Evolutionary conservation across 2,888 invertebrate species (phyloP), one percentile per base, ranked within the genome.

Genomic region (Homarus gammarus): DNA sequence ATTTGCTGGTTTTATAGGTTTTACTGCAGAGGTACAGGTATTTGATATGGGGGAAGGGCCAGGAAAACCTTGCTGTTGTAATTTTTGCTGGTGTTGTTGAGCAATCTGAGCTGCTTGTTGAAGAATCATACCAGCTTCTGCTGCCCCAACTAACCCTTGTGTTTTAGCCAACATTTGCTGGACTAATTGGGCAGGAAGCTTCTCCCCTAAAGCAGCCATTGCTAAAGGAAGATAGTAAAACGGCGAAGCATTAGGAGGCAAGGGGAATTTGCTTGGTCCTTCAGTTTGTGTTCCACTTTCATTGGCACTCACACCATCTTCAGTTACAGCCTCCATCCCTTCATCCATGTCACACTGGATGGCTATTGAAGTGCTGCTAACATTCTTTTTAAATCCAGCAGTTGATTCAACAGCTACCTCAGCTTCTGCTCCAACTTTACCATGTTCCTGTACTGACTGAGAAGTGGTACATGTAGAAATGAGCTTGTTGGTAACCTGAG

Each of bases 151-250:
- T 27, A 92, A 49, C 12, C 92, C 92, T 73, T 92, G 92, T 10
- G 90, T 92, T 49, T 92, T 92, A n/a, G 92, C 92, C 12, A 92
- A 68, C 92, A 92, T 92, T 61, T 92, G 92, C 81, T 92, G 92
- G 0, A 92, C 92, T 33, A 92, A 83, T 68, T 92, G 92, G 18
- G 92, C 92, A 61, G 92, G 92, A n/a, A 92, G 90, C 70, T 92
- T 92, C 56, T 92, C 92, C 22, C 92, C 92, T n/a, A 92, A 61
- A 49, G 92, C 90, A 33, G 92, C 92, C 92, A 92, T 92, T 27
- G 92, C 92, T 38, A 92, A 77, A 15, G 92, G 92, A 27, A 92
- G 90, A 49, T 92, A 92, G 75, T 92, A 92, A 56, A 92, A 92
- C n/a, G 92, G 92, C 1, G 92, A 92, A 18, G 92, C 92, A 33